These are phyloP conservation scores for Sitta carolinensis DNA, from an alignment of 2,797 vertebrate genomes.

Conservation along the genomic window DNA sequence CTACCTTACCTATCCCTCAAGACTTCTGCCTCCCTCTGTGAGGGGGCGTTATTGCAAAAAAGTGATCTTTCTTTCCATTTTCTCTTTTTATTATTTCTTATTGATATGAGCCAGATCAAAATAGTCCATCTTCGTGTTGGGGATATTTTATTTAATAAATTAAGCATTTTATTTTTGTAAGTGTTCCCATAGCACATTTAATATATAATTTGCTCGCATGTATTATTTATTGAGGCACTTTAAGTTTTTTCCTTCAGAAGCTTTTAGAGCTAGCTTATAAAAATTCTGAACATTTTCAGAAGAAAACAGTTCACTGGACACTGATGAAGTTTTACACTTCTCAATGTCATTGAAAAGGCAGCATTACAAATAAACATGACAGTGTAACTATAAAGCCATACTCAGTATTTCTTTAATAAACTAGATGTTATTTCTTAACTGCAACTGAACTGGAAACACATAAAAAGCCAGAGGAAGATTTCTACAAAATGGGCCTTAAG, in stretches of 20 bases:
- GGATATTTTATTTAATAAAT: slow-evolving; percentile 69
- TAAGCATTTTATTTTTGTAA: slow-evolving; percentile 74
- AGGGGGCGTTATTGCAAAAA: slow-evolving; percentile 73
- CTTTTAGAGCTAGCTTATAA: slow-evolving; percentile 61
- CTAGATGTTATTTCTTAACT: slow-evolving; percentile 65
- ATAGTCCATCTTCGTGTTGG: slow-evolving; percentile 67
- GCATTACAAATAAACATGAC: slow-evolving; percentile 66
- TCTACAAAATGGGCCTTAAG: slow-evolving; percentile 61
- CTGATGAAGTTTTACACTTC: slow-evolving; percentile 50
- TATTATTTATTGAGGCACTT: slow-evolving; percentile 72
- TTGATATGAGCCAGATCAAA: slow-evolving; percentile 68
- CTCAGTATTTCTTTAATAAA: slow-evolving; percentile 71
- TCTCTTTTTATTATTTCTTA: slow-evolving; percentile 65
- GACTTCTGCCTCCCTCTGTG: slow-evolving; percentile 76
- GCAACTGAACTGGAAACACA: slow-evolving; percentile 61
- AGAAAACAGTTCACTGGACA: slow-evolving; percentile 60
- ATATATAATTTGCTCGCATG: slow-evolving; percentile 71
- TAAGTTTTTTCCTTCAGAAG: slow-evolving; percentile 57
- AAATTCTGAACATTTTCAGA: slow-evolving; percentile 54
- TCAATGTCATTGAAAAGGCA: slow-evolving; percentile 60
- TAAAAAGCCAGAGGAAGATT: slow-evolving; percentile 67
- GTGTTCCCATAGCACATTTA: slow-evolving; percentile 63
- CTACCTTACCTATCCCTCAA: slow-evolving; percentile 70
- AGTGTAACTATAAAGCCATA: slow-evolving; percentile 78
- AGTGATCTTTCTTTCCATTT: slow-evolving; percentile 45